phyloP scores from a whole-genome alignment of 2,797 vertebrate species.

The Strix occidentalis region DNA sequence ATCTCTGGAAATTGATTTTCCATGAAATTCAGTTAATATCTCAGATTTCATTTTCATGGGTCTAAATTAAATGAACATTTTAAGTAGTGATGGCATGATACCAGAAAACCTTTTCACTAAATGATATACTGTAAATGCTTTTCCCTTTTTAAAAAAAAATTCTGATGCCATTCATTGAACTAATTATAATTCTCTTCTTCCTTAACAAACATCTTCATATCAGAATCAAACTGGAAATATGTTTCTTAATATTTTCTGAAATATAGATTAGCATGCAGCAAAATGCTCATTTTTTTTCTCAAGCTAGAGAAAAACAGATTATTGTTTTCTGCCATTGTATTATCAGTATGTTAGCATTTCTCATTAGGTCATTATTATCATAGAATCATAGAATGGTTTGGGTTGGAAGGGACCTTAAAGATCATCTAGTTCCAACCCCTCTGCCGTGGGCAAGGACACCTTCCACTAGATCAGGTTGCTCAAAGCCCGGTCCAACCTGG shows the following conservation, averaged over 20 bases:
- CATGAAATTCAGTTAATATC: background rate
- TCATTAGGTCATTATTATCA: background rate
- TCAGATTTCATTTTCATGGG: background rate
- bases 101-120: background rate
- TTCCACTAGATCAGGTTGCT: too few species aligned
- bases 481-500: too few species aligned
- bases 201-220: background rate
- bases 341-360: background rate
- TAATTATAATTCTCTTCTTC: background rate
- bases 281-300: background rate
- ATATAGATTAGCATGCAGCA: background rate
- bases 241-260: background rate
- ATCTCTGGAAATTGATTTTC: background rate
- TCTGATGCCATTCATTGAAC: background rate
- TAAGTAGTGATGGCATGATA: background rate
- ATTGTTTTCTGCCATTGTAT: background rate
- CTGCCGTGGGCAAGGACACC: too few species aligned
- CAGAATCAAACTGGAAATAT: background rate
- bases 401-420: too few species aligned
- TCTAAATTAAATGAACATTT: background rate
- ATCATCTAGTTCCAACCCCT: too few species aligned
- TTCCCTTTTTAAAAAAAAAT: background rate
- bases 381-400: too few species aligned
- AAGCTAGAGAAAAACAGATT: background rate
- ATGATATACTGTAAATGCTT: background rate